Conservation (phyloP, 2,113 vertebrate species). For the Vulpes vulpes region DNA sequence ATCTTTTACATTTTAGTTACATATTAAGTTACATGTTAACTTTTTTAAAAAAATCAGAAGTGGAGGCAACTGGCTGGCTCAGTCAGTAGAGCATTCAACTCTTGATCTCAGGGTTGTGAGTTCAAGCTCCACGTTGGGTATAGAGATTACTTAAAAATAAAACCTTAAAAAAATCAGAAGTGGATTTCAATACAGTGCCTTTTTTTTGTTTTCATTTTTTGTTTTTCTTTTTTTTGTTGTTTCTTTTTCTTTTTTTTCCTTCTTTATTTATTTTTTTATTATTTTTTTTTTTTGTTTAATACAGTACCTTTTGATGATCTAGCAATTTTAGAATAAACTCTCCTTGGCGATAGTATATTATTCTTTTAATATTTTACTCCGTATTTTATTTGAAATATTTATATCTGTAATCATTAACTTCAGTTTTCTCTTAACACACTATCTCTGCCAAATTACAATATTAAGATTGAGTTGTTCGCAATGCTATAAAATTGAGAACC, state of each 20-base stretch:
- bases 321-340: not conserved
- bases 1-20: constrained; percentile 27
- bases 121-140: not conserved
- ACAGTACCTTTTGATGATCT: not conserved
- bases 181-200: constrained; percentile 6
- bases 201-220: too few species aligned
- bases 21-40: not conserved
- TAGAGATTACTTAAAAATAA: not conserved
- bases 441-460: not conserved
- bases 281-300: too few species aligned
- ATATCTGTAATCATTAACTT: not conserved
- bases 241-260: too few species aligned
- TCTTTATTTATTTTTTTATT: too few species aligned
- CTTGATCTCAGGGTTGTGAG: not conserved
- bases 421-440: not conserved
- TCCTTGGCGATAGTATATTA: not conserved
- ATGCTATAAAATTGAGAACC: not conserved
- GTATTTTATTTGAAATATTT: constrained; percentile 54
- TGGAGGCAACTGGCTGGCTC: not conserved
- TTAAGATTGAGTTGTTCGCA: not conserved
- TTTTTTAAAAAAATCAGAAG: constrained; percentile 32
- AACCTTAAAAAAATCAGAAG: not conserved
- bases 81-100: not conserved
- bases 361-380: not conserved
- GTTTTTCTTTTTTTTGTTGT: too few species aligned